Conservation (phyloP, 2,797 vertebrate species). For the Echiichthys vipera region DNA sequence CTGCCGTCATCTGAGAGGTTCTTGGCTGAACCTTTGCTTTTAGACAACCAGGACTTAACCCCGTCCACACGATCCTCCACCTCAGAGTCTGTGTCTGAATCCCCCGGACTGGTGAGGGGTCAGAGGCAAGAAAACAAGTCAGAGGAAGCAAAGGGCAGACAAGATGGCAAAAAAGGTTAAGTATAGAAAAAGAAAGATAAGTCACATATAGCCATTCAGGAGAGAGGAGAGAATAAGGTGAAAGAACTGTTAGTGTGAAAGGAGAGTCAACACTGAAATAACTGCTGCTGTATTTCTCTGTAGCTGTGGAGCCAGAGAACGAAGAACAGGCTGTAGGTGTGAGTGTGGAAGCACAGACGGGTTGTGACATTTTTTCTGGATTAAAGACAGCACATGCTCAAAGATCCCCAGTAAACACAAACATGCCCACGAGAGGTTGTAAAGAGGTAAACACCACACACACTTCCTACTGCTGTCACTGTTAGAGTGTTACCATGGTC, state of each 20-base stretch:
- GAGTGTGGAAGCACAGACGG: conserved; percentile 44
- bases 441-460: conserved; percentile 16
- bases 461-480: conserved; percentile 42
- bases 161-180: not conserved
- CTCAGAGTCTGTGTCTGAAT: conserved; percentile 94
- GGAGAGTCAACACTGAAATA: conserved; percentile 3
- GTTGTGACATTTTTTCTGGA: conserved; percentile 29
- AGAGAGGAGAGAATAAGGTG: conserved; percentile 1
- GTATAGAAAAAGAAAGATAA: not conserved
- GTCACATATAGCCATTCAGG: conserved; percentile 20
- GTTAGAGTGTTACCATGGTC: conserved; percentile 26
- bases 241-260: conserved; percentile 23
- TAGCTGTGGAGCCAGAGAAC: conserved; percentile 19
- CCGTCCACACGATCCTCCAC: conserved; percentile 94
- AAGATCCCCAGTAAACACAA: conserved; percentile 38
- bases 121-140: conserved; percentile 45
- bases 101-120: conserved; percentile 86
- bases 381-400: conserved; percentile 63
- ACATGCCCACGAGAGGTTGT: conserved; percentile 29
- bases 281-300: conserved; percentile 4
- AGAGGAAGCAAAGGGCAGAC: conserved; percentile 28
- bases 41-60: conserved; percentile 97
- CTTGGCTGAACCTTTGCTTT: conserved; percentile 94
- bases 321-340: conserved; percentile 39
- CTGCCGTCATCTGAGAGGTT: conserved; percentile 94